Evolutionary conservation across 2,888 invertebrate genomes (phyloP), one percentile per base, ranked within the genome.

Genomic region (Caenorhabditis sp.): DNA sequence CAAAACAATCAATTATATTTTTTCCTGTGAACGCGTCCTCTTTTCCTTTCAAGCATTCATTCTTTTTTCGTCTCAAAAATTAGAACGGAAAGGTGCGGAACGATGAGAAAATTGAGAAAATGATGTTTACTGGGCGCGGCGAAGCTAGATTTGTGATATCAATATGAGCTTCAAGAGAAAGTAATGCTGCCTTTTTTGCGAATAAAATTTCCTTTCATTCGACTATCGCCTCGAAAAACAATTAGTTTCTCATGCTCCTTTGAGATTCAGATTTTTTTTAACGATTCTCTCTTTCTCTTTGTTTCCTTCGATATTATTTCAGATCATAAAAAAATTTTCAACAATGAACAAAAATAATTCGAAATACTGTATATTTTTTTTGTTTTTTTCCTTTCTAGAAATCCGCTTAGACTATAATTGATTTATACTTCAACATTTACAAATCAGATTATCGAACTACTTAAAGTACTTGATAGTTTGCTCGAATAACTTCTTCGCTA

Each of bases 321-420:
- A n/a, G n/a, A n/a, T n/a, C n/a, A n/a, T n/a, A n/a, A n/a, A n/a
- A n/a, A n/a, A n/a, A n/a, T n/a, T n/a, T n/a, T n/a, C n/a, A n/a
- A n/a, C n/a, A n/a, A n/a, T n/a, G n/a, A n/a, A n/a, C n/a, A n/a
- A n/a, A n/a, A n/a, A n/a, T n/a, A n/a, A n/a, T n/a, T n/a, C n/a
- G n/a, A n/a, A n/a, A n/a, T n/a, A n/a, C n/a, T n/a, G n/a, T n/a
- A n/a, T n/a, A n/a, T n/a, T n/a, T n/a, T n/a, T n/a, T 32, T 32
- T 32, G 32, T 6, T 32, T 32, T 32, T 32, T 32, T 9, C 32
- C 5, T 32, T 4, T 6, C 32, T 32, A 32, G 9, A 32, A 32
- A 32, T 4, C 9, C 32, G 35, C 56, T 68, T 53, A 64, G 71
- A 56, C 61, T 61, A 71, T 64, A 71, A 64, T 64, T n/a, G n/a